Conservation (phyloP, 2,797 vertebrate genomes). For the Rhabdophis nuchalis region DNA sequence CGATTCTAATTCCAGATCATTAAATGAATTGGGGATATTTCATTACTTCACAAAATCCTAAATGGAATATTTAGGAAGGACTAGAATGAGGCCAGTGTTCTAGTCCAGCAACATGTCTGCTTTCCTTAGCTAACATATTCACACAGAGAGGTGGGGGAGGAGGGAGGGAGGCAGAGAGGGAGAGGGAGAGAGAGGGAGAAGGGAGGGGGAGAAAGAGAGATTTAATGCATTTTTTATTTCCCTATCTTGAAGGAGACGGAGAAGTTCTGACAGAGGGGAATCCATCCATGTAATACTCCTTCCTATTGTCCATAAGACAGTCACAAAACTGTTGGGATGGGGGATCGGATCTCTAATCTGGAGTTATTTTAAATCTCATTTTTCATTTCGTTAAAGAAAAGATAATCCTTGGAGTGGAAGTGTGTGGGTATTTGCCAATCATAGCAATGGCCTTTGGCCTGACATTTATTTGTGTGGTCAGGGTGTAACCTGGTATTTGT, state of each 20-base stretch:
- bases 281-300: neutral
- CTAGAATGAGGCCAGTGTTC: neutral
- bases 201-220: neutral
- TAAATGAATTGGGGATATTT: neutral
- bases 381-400: neutral
- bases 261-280: neutral
- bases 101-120: neutral
- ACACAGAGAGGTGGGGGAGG: too few relatives aligned
- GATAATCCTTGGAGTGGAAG: neutral
- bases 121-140: neutral
- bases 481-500: neutral
- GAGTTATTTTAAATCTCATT: neutral
- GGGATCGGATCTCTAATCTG: neutral
- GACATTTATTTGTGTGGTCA: neutral
- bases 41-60: neutral
- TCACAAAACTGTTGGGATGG: neutral
- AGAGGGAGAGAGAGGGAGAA: too few relatives aligned
- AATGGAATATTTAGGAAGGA: neutral
- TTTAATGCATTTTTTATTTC: neutral
- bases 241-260: neutral
- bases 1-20: neutral
- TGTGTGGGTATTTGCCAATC: neutral
- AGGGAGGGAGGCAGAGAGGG: too few relatives aligned
- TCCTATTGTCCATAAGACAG: neutral
- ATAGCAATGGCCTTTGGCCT: neutral